Conservation (phyloP, 1,140 invertebrate species). For the Prorops nasuta region DNA sequence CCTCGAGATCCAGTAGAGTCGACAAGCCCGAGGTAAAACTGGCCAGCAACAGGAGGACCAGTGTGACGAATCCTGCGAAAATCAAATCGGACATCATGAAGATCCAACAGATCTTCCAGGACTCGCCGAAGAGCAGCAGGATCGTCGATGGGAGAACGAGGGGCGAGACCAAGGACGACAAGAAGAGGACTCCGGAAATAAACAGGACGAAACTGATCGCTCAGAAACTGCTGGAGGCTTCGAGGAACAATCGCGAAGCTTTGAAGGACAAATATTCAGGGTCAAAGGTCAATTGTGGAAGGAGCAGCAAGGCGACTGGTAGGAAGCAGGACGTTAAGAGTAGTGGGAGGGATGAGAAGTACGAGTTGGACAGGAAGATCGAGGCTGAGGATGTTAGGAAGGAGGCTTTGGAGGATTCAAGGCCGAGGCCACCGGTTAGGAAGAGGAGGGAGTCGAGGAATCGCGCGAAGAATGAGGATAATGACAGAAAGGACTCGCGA, state of each 20-base stretch:
- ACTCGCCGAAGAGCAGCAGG: slow-evolving; percentile 1
- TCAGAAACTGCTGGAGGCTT: slow-evolving; percentile 31
- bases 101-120: slow-evolving; percentile 36
- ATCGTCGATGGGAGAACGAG: slow-evolving; percentile 12
- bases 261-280: slow-evolving; percentile 20
- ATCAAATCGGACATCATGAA: slow-evolving; percentile 35
- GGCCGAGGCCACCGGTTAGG: slow-evolving; percentile 16
- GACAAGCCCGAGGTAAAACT: slow-evolving; percentile 5
- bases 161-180: slow-evolving; percentile 12
- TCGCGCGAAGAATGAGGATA: background rate
- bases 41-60: slow-evolving; percentile 9
- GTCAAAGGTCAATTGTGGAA: background rate
- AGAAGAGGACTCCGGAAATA: slow-evolving; percentile 22
- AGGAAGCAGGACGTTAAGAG: background rate
- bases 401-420: slow-evolving; percentile 1
- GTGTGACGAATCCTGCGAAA: slow-evolving; percentile 26
- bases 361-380: slow-evolving; percentile 13
- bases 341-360: slow-evolving; percentile 7
- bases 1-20: slow-evolving; percentile 7
- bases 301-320: slow-evolving; percentile 2
- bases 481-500: background rate
- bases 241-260: slow-evolving; percentile 20
- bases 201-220: slow-evolving; percentile 27
- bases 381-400: slow-evolving; percentile 1
- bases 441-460: slow-evolving; percentile 21